Evolutionary conservation across 2,888 invertebrate genomes (phyloP).

Genomic region (Andrena minutula): DNA sequence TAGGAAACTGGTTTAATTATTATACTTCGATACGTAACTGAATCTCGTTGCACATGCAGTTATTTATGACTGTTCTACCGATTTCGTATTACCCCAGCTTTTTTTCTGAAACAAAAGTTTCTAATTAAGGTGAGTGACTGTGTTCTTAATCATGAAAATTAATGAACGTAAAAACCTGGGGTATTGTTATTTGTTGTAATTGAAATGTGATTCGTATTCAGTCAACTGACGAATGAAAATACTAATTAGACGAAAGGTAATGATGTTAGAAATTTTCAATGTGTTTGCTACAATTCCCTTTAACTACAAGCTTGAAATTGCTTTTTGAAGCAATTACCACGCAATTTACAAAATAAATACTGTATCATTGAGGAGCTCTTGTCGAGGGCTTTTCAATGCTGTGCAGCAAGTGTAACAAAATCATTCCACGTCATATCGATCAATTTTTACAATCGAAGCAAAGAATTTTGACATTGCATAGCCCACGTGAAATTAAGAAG

Average conservation of each 20-base stretch:
- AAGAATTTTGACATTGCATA: too few species aligned
- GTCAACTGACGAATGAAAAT: not conserved
- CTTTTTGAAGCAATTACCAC: too few species aligned
- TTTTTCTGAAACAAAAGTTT: not conserved
- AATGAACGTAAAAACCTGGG: not conserved
- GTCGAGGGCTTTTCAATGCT: too few species aligned
- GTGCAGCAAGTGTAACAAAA: too few species aligned
- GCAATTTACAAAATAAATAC: too few species aligned
- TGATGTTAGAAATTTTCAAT: not conserved
- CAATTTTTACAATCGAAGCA: too few species aligned
- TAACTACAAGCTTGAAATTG: too few species aligned
- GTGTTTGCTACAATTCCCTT: too few species aligned
- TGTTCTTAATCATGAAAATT: not conserved
- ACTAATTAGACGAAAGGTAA: not conserved
- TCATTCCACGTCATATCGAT: too few species aligned
- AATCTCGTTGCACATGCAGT: not conserved
- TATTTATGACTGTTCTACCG: not conserved
- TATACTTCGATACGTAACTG: slow-evolving; percentile 16
- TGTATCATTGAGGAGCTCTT: too few species aligned
- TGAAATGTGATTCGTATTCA: not conserved
- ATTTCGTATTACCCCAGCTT: not conserved
- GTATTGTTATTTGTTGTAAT: not conserved
- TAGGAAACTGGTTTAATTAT: slow-evolving; percentile 32
- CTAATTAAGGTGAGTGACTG: not conserved
- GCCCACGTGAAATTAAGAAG: too few species aligned